These are phyloP conservation scores for Chaenodraco wilsoni DNA, from an alignment of 2,797 vertebrate species.

Conservation along the genomic window DNA sequence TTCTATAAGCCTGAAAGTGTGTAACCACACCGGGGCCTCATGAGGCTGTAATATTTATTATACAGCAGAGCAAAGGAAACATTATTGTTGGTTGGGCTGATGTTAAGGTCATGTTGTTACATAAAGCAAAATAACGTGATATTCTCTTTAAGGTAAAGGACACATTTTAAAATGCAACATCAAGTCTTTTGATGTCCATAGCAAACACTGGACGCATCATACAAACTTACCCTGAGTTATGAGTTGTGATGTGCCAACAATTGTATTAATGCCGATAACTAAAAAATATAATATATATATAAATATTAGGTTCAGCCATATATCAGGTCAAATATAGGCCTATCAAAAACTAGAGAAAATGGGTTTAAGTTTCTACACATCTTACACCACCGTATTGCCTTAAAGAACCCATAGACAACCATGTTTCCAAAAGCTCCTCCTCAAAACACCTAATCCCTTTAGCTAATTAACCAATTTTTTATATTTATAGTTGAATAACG, in stretches of 20 bases:
- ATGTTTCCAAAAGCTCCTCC: not conserved
- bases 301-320: too few species aligned
- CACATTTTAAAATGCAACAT: not conserved
- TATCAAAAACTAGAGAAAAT: not conserved
- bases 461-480: not conserved
- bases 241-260: not conserved
- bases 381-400: too few species aligned
- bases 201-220: not conserved
- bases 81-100: not conserved
- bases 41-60: not conserved
- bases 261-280: too few species aligned
- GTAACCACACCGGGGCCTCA: not conserved
- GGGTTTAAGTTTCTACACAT: not conserved
- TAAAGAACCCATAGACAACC: not conserved
- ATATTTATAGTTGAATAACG: not conserved
- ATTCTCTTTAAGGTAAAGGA: not conserved
- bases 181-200: not conserved
- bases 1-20: constrained; percentile 34
- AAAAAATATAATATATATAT: too few species aligned
- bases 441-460: too few species aligned
- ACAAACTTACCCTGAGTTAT: not conserved
- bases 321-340: not conserved
- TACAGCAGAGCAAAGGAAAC: not conserved
- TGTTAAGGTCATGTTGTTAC: not conserved
- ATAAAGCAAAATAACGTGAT: not conserved